Evolutionary conservation across 2,113 vertebrate species (phyloP).

Genomic region (Pantherophis guttatus): DNA sequence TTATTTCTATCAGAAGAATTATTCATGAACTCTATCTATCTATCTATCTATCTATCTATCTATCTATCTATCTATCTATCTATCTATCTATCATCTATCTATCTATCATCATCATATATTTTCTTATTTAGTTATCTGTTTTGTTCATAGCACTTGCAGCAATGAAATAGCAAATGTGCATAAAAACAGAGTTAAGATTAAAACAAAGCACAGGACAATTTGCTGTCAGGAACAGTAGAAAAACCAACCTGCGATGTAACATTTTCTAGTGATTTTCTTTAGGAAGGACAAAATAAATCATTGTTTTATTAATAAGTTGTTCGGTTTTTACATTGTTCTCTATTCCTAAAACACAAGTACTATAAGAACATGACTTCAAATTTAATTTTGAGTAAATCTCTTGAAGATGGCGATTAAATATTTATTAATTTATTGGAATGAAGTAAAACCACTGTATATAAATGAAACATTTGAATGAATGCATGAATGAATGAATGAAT

Average conservation of each 20-base stretch:
- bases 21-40: conserved; percentile 11
- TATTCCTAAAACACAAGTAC: not conserved
- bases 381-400: not conserved
- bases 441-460: too few species aligned
- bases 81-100: conserved; percentile 3
- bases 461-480: too few species aligned
- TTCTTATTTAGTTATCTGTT: not conserved
- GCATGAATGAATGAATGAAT: too few species aligned
- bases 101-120: not conserved
- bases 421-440: conserved; percentile 6
- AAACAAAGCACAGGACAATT: conserved; percentile 5
- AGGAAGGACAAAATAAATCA: not conserved
- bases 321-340: conserved; percentile 3
- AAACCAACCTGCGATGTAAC: conserved; percentile 24
- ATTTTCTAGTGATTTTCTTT: conserved; percentile 42
- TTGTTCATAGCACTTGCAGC: conserved; percentile 7
- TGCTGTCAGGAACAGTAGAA: conserved; percentile 9
- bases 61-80: not conserved
- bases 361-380: too few species aligned
- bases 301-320: conserved; percentile 7
- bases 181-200: conserved; percentile 23
- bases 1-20: conserved; percentile 33
- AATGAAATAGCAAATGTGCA: conserved; percentile 42
- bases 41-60: not conserved
- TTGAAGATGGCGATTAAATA: too few species aligned